These are phyloP conservation scores for Gopherus evgoodei DNA, from an alignment of 2,113 vertebrate species.

Conservation along the genomic window DNA sequence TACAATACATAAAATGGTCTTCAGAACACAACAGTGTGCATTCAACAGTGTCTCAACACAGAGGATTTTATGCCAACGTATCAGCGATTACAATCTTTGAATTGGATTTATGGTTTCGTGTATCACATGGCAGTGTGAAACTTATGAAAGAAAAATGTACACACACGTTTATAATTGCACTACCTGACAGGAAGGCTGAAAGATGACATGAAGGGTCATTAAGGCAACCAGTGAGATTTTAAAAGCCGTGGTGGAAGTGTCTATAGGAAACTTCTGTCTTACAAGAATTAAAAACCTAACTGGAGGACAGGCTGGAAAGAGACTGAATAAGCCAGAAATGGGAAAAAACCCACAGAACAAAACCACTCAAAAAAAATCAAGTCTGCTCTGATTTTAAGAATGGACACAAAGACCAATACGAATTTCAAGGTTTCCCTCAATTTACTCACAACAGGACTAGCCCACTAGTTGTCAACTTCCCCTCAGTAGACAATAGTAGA, in stretches of 20 bases:
- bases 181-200: background rate
- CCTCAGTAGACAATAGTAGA: background rate
- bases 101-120: slow-evolving; percentile 14
- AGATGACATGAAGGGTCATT: slow-evolving; percentile 19
- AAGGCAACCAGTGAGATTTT: slow-evolving; percentile 71
- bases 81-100: background rate
- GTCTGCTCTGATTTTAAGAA: background rate
- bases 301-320: background rate
- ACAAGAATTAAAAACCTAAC: background rate
- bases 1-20: background rate
- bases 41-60: background rate
- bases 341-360: background rate
- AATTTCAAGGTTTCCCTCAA: slow-evolving; percentile 16
- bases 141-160: background rate
- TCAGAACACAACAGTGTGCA: slow-evolving; percentile 4
- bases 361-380: background rate
- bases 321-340: background rate
- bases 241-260: slow-evolving; percentile 43
- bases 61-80: slow-evolving; percentile 20
- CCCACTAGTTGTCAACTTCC: background rate
- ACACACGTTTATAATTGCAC: background rate
- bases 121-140: slow-evolving; percentile 8
- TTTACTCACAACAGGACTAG: background rate
- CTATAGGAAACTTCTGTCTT: background rate
- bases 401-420: background rate